Base-by-base conservation (phyloP, 2,888 invertebrate genomes). In the Sericinus montela region DNA sequence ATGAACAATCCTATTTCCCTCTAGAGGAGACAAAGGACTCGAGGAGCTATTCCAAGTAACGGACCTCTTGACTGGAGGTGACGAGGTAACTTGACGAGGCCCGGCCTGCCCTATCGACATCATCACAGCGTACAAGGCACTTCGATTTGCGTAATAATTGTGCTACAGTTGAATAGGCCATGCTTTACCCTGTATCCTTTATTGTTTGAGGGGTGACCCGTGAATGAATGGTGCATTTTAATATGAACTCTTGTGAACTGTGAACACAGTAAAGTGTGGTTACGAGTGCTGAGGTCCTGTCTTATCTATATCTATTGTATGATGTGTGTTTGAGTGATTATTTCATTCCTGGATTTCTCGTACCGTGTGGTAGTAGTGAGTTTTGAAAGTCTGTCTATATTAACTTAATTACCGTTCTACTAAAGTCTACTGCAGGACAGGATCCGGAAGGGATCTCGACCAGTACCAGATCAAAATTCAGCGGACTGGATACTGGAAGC, bases 1-100 rank as follows among this genome's bases (percentile, higher is more conserved):
- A 49, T 43, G 61, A 66, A 69, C 70, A 72, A 69, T 69, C 65
- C 65, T 67, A 62, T 29, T 29, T 29, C 72, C 73, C 71, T 66
- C 67, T 68, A 32, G 29, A 23, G 28, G 14, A 29, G 46, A 51
- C 53, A 52, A 44, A 43, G 40, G 29, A 23, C 11, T 32, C 16
- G 37, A 51, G 46, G 40, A 37, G 19, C 42, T 37, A 34, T 32
- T 34, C 52, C 53, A 52, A 53, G 57, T 59, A 62, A 60, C 58
- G 54, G 55, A 52, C 50, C 59, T 52, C 57, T 58, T 51, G 50
- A 55, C 57, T 57, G 54, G 42, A 57, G 56, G 54, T 57, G 63
- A 61, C 57, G 48, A 49, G 48, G 39, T 49, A 39, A 44, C 34
- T 45, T 29, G 30, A 45, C 29, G n/a, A 29, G 29, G 16, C 16